Percentiles rank a stretch among this genome's conserved stretches.
phyloP scores from a whole-genome alignment of 1,140 invertebrate genomes.

The Bombyx mori region ASM3026992v2 NC_085110.1:15591001-15591500 shows the following conservation, averaged over 20 bases:
- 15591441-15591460: conserved; percentile 12
- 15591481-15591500: neutral
- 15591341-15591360: conserved; percentile 11
- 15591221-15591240: conserved; percentile 57
- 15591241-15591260: conserved; percentile 66
- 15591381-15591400: conserved; percentile 24
- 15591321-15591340: conserved; percentile 11
- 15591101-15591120: conserved; percentile 64
- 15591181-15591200: conserved; percentile 59
- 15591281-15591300: conserved; percentile 2
- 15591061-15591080: conserved; percentile 26
- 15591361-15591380: conserved; percentile 15
- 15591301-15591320: neutral
- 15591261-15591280: conserved; percentile 33
- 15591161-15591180: conserved; percentile 69
- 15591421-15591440: conserved; percentile 6
- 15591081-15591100: conserved; percentile 50
- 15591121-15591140: conserved; percentile 66
- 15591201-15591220: conserved; percentile 63
- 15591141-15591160: conserved; percentile 69
- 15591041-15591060: conserved; percentile 26
- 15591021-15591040: conserved; percentile 25
- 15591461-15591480: conserved; percentile 1
- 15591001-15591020: neutral
- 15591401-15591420: no score